Evolutionary conservation across 1,140 invertebrate species (phyloP), one percentile per base, ranked within the genome.

Genomic region (Drosophila paulistorum): DNA sequence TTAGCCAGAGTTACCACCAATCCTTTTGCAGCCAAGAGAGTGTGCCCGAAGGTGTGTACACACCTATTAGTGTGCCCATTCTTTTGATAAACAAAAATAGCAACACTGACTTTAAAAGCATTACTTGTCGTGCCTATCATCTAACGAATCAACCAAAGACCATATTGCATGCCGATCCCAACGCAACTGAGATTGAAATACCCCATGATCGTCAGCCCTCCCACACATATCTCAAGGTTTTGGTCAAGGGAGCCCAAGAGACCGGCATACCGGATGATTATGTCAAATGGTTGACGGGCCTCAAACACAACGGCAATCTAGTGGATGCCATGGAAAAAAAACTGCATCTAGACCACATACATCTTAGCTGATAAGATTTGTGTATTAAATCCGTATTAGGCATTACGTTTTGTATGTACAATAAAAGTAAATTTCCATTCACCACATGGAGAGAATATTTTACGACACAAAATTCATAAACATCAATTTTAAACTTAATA

Each of bases 201-300:
- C 89, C 91, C 1, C n/a, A 30, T 1, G 54, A 77, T 48, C 77
- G 91, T 1, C 81, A 81, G 5, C 91, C 91, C 3, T 92, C 91
- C 0, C 55, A 71, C 6, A 91, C 91, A 0, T 92, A 92, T 59
- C 71, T 92, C 2, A 91, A 92, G 54, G 90, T 86, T 1, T 14
- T 92, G 20, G 76, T 92, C 0, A 91, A 92, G 65, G 91, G 91
- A 13, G 91, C 91, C 37, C 54, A 62, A 17, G 91, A 92, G 42
- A 77, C 89, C 6, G 86, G 89, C 14, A 61, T 92, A 17, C 89
- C 85, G 1, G 60, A 48, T 2, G 66, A 77, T 0, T 92, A 92
- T 30, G 26, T 91, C 20, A 69, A 81, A n/a, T 92, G 90, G 87
- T 45, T 92, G 20, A 68, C 23, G 3, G 58, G 63, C 0, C 59